Conservation (phyloP, 2,113 vertebrate species). For the Microtus montanus region DNA sequence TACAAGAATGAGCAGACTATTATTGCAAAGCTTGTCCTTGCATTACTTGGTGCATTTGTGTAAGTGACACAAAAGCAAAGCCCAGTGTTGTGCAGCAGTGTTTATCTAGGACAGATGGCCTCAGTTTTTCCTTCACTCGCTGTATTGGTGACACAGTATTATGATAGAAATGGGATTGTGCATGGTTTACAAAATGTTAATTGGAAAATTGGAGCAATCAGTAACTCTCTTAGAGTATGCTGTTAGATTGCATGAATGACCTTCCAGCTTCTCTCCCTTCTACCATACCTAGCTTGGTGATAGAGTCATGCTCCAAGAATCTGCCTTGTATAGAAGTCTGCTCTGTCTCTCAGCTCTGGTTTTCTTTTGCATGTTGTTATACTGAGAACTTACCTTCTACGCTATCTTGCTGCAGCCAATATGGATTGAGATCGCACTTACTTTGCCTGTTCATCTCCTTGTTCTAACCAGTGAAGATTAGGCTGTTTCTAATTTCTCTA, state of each 20-base stretch:
- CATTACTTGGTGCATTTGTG: neutral
- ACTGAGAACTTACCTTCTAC: neutral
- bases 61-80: neutral
- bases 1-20: neutral
- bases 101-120: neutral
- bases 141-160: neutral
- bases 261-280: neutral
- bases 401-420: neutral
- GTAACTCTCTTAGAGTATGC: neutral
- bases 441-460: neutral
- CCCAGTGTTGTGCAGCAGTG: neutral
- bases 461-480: neutral
- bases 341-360: neutral
- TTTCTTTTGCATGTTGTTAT: fast-evolving
- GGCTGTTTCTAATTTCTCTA: neutral
- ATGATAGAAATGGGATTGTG: neutral
- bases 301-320: neutral
- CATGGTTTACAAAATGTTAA: neutral
- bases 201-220: neutral
- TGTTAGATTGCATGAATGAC: neutral
- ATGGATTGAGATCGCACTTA: fast-evolving
- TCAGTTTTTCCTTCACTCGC: neutral
- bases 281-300: fast-evolving
- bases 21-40: neutral
- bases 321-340: neutral